phyloP scores from a whole-genome alignment of 2,113 vertebrate genomes.

The Channa argus region DNA sequence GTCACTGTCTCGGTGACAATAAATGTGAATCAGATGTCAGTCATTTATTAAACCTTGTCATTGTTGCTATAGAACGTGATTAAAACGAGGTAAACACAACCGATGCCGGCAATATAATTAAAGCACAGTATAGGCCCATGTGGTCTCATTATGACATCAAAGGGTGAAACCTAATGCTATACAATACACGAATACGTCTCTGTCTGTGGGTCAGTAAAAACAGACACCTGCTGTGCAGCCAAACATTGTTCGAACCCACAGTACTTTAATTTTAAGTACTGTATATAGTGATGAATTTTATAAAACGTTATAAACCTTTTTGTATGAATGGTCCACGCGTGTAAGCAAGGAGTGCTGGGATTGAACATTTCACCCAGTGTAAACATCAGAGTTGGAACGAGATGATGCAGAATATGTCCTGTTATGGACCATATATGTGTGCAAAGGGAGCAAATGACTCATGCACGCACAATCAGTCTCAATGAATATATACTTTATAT shows the following conservation, averaged over 20 bases:
- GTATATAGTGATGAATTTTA: too few relatives aligned
- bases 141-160: not conserved
- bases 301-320: too few relatives aligned
- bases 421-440: too few relatives aligned
- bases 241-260: not conserved
- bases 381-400: conserved; percentile 7
- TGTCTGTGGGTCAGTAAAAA: not conserved
- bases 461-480: too few relatives aligned
- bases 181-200: not conserved
- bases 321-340: not conserved
- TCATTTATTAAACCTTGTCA: not conserved
- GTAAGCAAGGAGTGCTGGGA: not conserved
- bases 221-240: not conserved
- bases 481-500: too few relatives aligned
- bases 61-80: not conserved
- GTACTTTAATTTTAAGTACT: too few relatives aligned
- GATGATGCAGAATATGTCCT: conserved; percentile 9
- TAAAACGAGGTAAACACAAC: not conserved
- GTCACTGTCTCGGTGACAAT: not conserved
- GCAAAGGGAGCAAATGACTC: not conserved
- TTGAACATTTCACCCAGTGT: not conserved
- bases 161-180: not conserved
- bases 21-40: not conserved
- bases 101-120: not conserved
- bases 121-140: not conserved